phyloP scores from a whole-genome alignment of 35 echinoderm and acorn worm genomes.

The Heliocidaris erythrogramma region DNA sequence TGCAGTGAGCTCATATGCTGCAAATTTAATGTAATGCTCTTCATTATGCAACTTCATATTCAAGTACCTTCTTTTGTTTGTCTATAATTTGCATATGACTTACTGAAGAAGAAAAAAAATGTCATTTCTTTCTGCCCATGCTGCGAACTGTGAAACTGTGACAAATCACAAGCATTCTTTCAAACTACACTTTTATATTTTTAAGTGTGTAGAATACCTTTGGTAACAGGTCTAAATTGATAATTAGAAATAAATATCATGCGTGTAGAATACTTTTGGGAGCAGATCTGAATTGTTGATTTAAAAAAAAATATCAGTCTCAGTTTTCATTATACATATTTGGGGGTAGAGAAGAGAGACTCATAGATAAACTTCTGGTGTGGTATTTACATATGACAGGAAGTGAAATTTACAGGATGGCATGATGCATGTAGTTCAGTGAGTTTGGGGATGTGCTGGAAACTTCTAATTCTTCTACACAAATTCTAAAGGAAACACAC shows the following conservation, averaged over 20 bases:
- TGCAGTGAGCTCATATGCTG: neutral
- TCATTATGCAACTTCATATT: constrained; percentile 12
- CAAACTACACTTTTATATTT: neutral
- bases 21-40: neutral
- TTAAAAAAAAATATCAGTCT: neutral
- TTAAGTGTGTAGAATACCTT: neutral
- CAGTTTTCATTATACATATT: neutral
- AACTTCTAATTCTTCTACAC: neutral
- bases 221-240: neutral
- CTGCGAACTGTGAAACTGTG: neutral
- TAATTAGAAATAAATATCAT: too few relatives aligned
- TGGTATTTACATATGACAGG: neutral
- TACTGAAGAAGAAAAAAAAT: neutral
- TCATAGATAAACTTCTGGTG: neutral
- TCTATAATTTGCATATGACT: neutral
- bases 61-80: neutral
- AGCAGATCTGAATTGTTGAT: too few relatives aligned
- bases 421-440: neutral
- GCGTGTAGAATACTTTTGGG: too few relatives aligned
- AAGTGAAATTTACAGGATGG: neutral
- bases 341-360: neutral
- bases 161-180: neutral
- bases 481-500: too few relatives aligned
- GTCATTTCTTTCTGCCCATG: too few relatives aligned
- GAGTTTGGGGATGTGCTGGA: neutral